Conservation (phyloP, 1,140 invertebrate genomes). For the Leptinotarsa defecta region DNA sequence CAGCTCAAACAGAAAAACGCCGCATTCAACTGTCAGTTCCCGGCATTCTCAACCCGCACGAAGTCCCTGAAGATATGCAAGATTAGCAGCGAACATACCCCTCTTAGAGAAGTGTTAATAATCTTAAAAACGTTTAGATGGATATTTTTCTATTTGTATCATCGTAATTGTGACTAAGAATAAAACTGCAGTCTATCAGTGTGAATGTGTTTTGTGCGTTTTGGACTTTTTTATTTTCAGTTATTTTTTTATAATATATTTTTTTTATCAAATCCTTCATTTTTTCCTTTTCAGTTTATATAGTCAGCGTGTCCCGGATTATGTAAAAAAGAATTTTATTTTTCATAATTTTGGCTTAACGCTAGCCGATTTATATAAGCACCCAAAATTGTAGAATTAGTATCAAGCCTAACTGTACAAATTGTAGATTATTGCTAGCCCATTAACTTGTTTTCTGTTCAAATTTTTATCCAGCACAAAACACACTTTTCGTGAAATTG, state of each 20-base stretch:
- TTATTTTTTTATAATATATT: conserved; percentile 19
- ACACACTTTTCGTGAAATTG: conserved; percentile 22
- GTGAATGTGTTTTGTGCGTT: conserved; percentile 40
- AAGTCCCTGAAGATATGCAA: conserved; percentile 98
- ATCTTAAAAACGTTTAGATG: conserved; percentile 37
- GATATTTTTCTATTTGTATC: conserved; percentile 50
- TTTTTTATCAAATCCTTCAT: conserved; percentile 14
- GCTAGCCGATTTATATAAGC: not conserved
- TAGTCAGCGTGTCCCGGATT: conserved; percentile 27
- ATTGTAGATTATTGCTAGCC: not conserved
- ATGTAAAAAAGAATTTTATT: not conserved
- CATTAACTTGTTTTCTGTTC: conserved; percentile 25
- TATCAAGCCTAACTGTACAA: conserved; percentile 13
- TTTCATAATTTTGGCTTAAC: not conserved
- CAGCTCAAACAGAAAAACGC: conserved; percentile 92
- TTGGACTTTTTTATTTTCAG: not conserved
- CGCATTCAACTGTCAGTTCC: conserved; percentile 91
- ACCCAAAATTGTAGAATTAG: not conserved
- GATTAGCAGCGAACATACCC: conserved; percentile 65
- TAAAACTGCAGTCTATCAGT: conserved; percentile 32
- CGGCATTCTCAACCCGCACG: conserved; percentile 96
- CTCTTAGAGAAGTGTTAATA: conserved; percentile 32
- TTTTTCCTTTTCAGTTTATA: conserved; percentile 14
- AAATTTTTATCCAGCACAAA: conserved; percentile 23
- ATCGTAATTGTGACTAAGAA: conserved; percentile 32